Evolutionary conservation across 2,888 invertebrate genomes (phyloP).

Genomic region (Euzophera pinguis): DNA sequence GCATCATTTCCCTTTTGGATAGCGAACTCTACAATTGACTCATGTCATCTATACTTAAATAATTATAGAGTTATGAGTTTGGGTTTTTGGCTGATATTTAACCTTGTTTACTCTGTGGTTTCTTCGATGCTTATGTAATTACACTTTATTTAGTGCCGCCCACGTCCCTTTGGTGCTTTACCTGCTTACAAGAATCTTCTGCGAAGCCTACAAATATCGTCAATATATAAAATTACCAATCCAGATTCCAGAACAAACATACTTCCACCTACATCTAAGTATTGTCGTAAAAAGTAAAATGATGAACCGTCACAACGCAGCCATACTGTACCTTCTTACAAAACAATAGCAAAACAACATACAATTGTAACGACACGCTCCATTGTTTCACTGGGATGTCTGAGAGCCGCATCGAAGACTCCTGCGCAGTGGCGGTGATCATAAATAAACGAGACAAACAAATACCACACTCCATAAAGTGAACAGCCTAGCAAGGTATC

Average conservation of each 20-base stretch:
- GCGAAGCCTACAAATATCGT: too few relatives aligned
- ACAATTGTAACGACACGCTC: slow-evolving; percentile 6
- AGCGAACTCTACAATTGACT: neutral
- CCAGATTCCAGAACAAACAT: too few relatives aligned
- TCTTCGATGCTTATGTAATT: too few relatives aligned
- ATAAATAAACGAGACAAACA: neutral
- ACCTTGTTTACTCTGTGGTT: too few relatives aligned
- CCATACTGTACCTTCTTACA: slow-evolving; percentile 5
- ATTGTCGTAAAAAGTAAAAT: slow-evolving; percentile 4
- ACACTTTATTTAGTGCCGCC: too few relatives aligned
- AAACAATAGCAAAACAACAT: slow-evolving; percentile 5
- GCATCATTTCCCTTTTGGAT: slow-evolving; percentile 18
- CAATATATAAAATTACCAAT: too few relatives aligned
- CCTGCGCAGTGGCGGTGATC: slow-evolving; percentile 15
- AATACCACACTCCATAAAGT: neutral
- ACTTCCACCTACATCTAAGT: neutral
- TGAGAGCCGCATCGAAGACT: slow-evolving; percentile 18
- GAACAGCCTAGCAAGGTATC: neutral
- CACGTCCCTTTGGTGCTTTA: too few relatives aligned
- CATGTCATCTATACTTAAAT: too few relatives aligned
- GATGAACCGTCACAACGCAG: slow-evolving; percentile 1
- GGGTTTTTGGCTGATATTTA: too few relatives aligned
- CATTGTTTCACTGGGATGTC: slow-evolving; percentile 18
- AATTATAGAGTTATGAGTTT: too few relatives aligned
- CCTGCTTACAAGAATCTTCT: too few relatives aligned